Evolutionary conservation across 2,113 vertebrate species (phyloP), one percentile per base, ranked within the genome.

Genomic region (Mugil cephalus): DNA sequence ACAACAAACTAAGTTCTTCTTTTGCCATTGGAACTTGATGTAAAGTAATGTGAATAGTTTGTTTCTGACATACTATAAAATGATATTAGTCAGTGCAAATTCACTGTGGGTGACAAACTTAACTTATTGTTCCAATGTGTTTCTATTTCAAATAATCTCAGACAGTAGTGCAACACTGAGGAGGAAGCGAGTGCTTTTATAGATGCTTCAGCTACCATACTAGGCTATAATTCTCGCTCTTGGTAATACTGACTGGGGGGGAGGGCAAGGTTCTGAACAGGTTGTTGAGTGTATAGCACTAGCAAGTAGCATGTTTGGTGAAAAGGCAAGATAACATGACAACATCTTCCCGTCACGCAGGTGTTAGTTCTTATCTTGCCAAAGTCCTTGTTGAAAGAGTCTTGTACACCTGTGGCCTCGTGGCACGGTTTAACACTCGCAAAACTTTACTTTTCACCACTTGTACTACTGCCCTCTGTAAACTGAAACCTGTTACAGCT

Each of bases 301-400:
- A 76, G 52, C n/a, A 5, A 74, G 65, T 18, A 46, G 60, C 61
- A 68, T 84, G 87, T 89, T 88, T 84, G 59, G 79, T 81, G 71
- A 88, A 87, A 87, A 83, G 73, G 67, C 58, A 48, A 79, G 81
- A 68, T 72, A 79, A 58, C 54, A 18, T 6, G 4, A 35, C 50
- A 81, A 82, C 86, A 83, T 79, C 58, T 77, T 13, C 17, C 45
- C 19, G 62, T 79, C 79, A 73, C 45, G 30, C 40, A 42, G 48
- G 73, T 82, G 76, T 79, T 52, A 47, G 19, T 4, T 84, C 79
- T 90, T 89, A 90, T 88, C 87, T 90, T 46, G 21, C 8, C 55
- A 79, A 48, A 66, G 61, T 76, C 39, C 1, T 19, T 55, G 84
- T 50, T 91, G 86, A 89, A 75, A 80, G 91, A 81, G 18, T 15